Conservation (phyloP, 2,113 vertebrate species). For the Chlorocebus sabaeus region DNA sequence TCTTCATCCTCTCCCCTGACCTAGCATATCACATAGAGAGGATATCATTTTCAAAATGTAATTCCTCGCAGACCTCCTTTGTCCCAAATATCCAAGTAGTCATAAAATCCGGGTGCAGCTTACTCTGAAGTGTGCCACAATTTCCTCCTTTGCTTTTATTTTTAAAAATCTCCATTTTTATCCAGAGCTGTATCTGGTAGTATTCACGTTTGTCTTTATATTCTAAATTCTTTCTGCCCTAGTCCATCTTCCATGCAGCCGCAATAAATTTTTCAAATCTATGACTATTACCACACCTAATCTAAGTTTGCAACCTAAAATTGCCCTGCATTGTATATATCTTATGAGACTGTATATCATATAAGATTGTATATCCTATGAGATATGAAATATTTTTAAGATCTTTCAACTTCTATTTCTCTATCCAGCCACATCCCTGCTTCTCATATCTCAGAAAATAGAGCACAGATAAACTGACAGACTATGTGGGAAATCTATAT, state of each 20-base stretch:
- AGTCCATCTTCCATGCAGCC: neutral
- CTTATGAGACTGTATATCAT: too few species aligned
- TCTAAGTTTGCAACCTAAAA: neutral
- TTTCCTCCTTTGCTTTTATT: neutral
- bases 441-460: neutral
- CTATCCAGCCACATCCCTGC: neutral
- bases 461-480: neutral
- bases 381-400: neutral
- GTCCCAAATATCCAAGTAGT: neutral
- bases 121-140: neutral
- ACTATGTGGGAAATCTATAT: neutral
- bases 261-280: neutral
- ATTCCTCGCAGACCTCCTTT: neutral
- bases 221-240: neutral
- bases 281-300: too few species aligned
- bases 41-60: neutral
- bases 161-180: neutral
- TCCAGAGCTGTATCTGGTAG: neutral
- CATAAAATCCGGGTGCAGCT: neutral
- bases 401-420: neutral
- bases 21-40: neutral
- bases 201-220: neutral
- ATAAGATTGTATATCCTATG: too few species aligned
- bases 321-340: too few species aligned
- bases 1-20: neutral